These are phyloP conservation scores for Ictalurus furcatus DNA, from an alignment of 2,113 vertebrate species.

Conservation along the genomic window DNA sequence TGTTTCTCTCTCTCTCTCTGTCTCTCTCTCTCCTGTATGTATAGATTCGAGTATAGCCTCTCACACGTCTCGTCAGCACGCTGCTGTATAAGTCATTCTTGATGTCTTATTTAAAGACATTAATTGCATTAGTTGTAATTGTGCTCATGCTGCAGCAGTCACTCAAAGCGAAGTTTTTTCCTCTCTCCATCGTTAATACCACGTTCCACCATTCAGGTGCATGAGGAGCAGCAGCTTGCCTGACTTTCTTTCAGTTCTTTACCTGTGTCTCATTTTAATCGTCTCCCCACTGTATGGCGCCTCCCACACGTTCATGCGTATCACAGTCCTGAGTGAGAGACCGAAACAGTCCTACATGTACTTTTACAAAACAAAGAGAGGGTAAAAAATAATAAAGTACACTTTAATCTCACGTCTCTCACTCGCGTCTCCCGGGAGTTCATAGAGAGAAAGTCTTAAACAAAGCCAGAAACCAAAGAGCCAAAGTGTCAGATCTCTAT, in stretches of 20 bases:
- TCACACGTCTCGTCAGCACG: neutral
- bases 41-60: neutral
- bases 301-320: neutral
- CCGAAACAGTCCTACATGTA: neutral
- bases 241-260: neutral
- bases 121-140: neutral
- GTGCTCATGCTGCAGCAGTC: neutral
- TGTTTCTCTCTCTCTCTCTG: neutral
- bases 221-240: neutral
- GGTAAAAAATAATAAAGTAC: neutral
- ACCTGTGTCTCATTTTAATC: neutral
- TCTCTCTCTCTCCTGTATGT: neutral
- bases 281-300: neutral
- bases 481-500: neutral
- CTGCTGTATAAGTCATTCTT: neutral
- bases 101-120: neutral
- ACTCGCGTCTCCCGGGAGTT: neutral
- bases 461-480: conserved; percentile 2
- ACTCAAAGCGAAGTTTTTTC: neutral
- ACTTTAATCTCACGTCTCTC: neutral
- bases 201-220: neutral
- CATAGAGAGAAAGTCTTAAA: neutral
- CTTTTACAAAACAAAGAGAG: neutral
- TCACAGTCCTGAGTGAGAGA: neutral
- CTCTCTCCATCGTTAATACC: neutral